These are phyloP conservation scores for Apis florea DNA, from an alignment of 1,140 invertebrate species.

Conservation along the genomic window DNA sequence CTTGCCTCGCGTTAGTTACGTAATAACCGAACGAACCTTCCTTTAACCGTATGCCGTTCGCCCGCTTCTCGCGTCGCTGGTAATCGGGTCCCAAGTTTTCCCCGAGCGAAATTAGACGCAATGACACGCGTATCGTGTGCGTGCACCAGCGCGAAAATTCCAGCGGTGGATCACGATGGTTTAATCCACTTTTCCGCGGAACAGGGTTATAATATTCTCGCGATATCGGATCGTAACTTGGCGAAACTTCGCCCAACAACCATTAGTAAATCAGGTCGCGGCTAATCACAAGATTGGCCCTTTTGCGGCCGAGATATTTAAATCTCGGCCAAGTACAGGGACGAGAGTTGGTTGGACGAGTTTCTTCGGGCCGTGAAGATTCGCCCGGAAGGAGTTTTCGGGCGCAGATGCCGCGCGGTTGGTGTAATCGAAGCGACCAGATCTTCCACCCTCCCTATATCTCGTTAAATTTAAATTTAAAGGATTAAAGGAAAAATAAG, in stretches of 20 bases:
- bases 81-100: constrained; percentile 54
- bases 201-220: background rate
- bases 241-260: background rate
- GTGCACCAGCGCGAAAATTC: too few relatives aligned
- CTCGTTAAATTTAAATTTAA: constrained; percentile 71
- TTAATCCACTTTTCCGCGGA: background rate
- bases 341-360: constrained; percentile 39
- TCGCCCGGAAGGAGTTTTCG: constrained; percentile 3
- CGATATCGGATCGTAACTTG: background rate
- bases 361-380: constrained; percentile 31
- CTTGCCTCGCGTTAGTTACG: constrained; percentile 61
- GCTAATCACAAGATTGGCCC: constrained; percentile 50
- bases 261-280: constrained; percentile 27
- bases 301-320: constrained; percentile 37
- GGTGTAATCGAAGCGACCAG: constrained; percentile 42
- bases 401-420: constrained; percentile 32
- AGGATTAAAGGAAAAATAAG: constrained; percentile 69
- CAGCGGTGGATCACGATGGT: too few relatives aligned
- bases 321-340: background rate
- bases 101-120: background rate
- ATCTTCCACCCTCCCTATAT: constrained; percentile 45
- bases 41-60: constrained; percentile 48
- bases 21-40: constrained; percentile 53
- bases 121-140: background rate
- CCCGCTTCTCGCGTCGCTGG: constrained; percentile 45